Conservation (phyloP, 2,113 vertebrate species). For the Sinosuthora webbiana region DNA sequence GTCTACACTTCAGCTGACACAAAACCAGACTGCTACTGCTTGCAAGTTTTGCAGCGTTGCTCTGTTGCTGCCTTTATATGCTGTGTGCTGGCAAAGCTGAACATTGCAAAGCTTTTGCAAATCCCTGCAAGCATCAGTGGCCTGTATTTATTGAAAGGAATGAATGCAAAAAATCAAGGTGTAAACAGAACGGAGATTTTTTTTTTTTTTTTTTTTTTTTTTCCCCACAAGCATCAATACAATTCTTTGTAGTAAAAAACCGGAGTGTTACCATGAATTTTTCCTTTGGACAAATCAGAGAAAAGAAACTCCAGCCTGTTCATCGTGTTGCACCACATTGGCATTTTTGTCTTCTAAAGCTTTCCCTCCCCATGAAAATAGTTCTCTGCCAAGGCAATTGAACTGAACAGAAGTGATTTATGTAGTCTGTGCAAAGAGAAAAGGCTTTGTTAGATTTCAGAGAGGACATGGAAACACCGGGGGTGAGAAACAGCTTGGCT, state of each 20-base stretch:
- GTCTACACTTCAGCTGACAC: not conserved
- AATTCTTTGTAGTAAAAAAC: not conserved
- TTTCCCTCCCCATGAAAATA: constrained; percentile 40
- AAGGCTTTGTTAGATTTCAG: constrained; percentile 51
- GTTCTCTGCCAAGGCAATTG: constrained; percentile 16
- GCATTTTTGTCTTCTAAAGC: not conserved
- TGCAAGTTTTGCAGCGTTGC: not conserved
- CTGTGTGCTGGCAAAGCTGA: not conserved
- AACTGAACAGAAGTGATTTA: constrained; percentile 50
- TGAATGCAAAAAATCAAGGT: not conserved
- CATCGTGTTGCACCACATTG: not conserved
- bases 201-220: not conserved
- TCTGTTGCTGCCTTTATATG: not conserved
- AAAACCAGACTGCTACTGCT: not conserved
- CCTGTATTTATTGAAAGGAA: not conserved
- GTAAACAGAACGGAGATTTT: not conserved
- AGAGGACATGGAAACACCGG: not conserved
- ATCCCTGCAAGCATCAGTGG: not conserved
- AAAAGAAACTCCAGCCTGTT: not conserved
- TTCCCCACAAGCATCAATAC: not conserved
- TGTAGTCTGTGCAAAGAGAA: constrained; percentile 6
- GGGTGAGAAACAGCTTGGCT: constrained; percentile 39
- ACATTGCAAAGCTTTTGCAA: not conserved
- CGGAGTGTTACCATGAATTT: not conserved
- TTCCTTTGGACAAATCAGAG: not conserved